Conservation (phyloP, 2,113 vertebrate species). For the Ciconia stormi region DNA sequence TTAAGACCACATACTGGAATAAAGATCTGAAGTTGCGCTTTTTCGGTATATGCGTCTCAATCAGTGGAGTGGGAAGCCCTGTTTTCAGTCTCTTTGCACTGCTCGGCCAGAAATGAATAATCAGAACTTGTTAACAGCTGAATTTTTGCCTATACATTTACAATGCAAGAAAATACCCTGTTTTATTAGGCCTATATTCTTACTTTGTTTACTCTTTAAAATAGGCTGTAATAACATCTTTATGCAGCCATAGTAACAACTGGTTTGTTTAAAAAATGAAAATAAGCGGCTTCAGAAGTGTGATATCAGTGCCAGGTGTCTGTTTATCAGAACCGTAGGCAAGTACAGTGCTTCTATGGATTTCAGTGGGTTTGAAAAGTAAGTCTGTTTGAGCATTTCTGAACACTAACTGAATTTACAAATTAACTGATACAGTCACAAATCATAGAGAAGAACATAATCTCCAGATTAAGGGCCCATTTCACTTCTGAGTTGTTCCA, state of each 20-base stretch:
- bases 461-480: not conserved
- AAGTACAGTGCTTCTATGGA: not conserved
- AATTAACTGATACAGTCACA: not conserved
- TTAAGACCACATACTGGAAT: not conserved
- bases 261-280: constrained; percentile 22
- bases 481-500: not conserved
- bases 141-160: constrained; percentile 64
- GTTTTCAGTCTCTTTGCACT: not conserved
- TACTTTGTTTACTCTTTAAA: constrained; percentile 60
- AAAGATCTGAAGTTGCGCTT: not conserved
- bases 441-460: not conserved
- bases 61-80: not conserved
- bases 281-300: not conserved
- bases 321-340: not conserved
- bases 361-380: not conserved
- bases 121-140: not conserved
- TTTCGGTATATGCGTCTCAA: not conserved
- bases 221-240: not conserved
- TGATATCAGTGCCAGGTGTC: not conserved
- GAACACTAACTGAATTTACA: not conserved
- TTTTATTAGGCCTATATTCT: not conserved
- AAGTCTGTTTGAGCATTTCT: not conserved
- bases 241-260: not conserved
- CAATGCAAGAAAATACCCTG: constrained; percentile 21
- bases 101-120: not conserved